phyloP scores from a whole-genome alignment of 2,888 invertebrate genomes.

The Drosophila algonquin region DNA sequence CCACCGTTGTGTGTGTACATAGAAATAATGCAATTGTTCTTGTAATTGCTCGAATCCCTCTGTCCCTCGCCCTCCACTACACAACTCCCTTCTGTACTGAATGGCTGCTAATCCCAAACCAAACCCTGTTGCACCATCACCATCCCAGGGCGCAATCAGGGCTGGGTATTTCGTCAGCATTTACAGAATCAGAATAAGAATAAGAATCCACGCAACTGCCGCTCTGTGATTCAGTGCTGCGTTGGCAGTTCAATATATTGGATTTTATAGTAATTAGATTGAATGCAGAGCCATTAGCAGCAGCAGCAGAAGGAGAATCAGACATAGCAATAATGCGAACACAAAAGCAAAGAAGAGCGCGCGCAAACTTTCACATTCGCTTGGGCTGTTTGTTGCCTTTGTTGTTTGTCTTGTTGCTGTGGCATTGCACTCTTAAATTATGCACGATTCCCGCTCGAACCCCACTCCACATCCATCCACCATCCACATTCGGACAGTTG shows the following conservation, averaged over 20 bases:
- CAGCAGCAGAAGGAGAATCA: slow-evolving; percentile 5
- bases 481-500: background rate
- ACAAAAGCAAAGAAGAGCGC: slow-evolving; percentile 41
- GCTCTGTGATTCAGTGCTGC: background rate
- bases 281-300: slow-evolving; percentile 9
- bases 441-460: slow-evolving; percentile 17
- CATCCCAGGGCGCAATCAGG: slow-evolving; percentile 5
- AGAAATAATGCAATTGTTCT: slow-evolving; percentile 37
- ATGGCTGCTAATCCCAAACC: background rate
- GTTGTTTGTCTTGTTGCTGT: slow-evolving; percentile 30
- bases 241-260: background rate
- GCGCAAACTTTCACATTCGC: slow-evolving; percentile 67
- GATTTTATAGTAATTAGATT: slow-evolving; percentile 33
- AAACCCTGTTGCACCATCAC: slow-evolving; percentile 17
- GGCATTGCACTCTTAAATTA: slow-evolving; percentile 2
- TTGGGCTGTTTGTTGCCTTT: slow-evolving; percentile 36
- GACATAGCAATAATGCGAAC: slow-evolving; percentile 19
- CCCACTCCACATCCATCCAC: background rate
- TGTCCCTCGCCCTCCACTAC: slow-evolving; percentile 25
- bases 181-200: background rate
- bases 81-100: background rate
- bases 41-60: slow-evolving; percentile 26
- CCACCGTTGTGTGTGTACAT: slow-evolving; percentile 40
- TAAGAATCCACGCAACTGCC: background rate
- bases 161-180: slow-evolving; percentile 30